phyloP scores from a whole-genome alignment of 2,797 vertebrate species.

The Gallinago solitaria region DNA sequence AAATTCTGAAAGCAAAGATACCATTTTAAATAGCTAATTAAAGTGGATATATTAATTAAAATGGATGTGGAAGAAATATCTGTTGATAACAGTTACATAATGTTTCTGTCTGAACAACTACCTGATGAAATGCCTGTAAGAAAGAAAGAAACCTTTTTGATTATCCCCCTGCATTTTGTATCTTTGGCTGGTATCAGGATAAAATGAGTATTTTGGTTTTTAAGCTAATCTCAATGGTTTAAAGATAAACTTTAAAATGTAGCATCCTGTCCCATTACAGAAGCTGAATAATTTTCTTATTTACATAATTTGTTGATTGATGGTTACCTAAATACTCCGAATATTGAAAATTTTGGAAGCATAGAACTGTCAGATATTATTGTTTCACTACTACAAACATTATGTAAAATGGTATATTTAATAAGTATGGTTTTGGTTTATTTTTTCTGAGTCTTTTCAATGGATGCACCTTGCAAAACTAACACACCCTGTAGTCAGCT shows the following conservation, averaged over 20 bases:
- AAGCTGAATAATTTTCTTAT: background rate
- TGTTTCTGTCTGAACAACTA: background rate
- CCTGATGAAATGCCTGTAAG: background rate
- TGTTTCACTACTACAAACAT: background rate
- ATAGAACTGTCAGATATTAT: background rate
- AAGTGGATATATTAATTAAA: background rate
- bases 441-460: background rate
- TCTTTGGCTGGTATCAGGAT: background rate
- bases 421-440: accelerated
- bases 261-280: background rate
- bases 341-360: background rate
- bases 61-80: background rate
- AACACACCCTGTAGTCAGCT: background rate
- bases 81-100: background rate
- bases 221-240: background rate
- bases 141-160: background rate
- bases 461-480: background rate
- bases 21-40: background rate
- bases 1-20: background rate
- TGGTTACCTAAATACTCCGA: background rate
- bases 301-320: background rate
- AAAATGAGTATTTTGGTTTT: background rate
- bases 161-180: background rate
- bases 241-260: background rate
- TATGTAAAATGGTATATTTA: background rate